Percentiles rank a stretch among this genome's conserved stretches.
These are phyloP conservation scores for Crioceris asparagi DNA, from an alignment of 2,888 invertebrate species.

Conservation along the genomic window DNA sequence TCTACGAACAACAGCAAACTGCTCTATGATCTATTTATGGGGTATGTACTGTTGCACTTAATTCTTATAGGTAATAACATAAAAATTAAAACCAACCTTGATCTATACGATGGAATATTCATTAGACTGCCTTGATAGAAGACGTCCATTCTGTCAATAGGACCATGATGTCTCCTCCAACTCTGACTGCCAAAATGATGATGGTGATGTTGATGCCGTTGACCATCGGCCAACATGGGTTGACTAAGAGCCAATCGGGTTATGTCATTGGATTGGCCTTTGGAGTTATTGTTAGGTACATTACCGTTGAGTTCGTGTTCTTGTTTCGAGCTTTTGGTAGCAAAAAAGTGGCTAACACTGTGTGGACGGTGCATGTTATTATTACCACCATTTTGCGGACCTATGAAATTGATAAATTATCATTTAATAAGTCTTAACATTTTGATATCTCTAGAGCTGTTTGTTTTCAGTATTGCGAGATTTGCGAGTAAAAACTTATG, in stretches of 20 bases:
- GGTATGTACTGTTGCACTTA: too few species aligned
- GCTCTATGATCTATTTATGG: too few species aligned
- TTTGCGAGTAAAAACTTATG: too few species aligned
- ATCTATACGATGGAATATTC: conserved; percentile 34
- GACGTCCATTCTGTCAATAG: conserved; percentile 78
- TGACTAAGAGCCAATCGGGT: conserved; percentile 58
- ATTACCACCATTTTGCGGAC: too few species aligned
- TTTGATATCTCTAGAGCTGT: too few species aligned
- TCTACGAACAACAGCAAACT: too few species aligned
- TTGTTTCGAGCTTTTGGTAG: conserved; percentile 20
- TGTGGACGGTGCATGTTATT: conserved; percentile 43
- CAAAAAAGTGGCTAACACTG: conserved; percentile 46
- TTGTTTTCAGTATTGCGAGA: too few species aligned
- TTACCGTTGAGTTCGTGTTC: conserved; percentile 19
- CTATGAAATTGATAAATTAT: too few species aligned
- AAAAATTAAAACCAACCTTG: conserved; percentile 19
- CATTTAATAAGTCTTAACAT: too few species aligned
- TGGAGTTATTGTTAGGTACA: conserved; percentile 14
- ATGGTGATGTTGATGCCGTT: conserved; percentile 15
- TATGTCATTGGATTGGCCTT: conserved; percentile 28
- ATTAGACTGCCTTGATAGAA: conserved; percentile 73
- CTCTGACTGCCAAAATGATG: conserved; percentile 43
- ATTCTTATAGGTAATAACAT: too few species aligned
- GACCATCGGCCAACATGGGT: conserved; percentile 44
- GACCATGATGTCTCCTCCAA: conserved; percentile 40